Conservation (phyloP, 2,888 invertebrate genomes). For the Arctia plantaginis region DNA sequence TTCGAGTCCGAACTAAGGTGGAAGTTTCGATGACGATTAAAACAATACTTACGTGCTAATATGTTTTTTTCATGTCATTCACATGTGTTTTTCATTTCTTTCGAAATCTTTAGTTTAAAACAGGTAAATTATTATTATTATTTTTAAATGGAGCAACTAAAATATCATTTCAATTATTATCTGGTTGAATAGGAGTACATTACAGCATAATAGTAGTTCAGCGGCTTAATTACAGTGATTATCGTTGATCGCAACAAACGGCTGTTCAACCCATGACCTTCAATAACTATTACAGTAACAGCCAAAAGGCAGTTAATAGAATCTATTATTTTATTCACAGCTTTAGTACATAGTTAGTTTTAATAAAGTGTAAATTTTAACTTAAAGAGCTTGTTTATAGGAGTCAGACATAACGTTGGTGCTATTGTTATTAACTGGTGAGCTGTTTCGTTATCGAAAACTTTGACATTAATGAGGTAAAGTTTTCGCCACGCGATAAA, state of each 20-base stretch:
- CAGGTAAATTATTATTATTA: background rate
- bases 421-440: conserved; percentile 59
- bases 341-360: conserved; percentile 29
- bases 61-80: background rate
- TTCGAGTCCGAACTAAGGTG: background rate
- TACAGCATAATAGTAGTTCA: background rate
- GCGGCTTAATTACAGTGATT: background rate
- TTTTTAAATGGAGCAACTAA: background rate
- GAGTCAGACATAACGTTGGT: conserved; percentile 45
- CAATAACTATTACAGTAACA: conserved; percentile 13
- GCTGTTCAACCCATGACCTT: background rate
- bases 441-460: conserved; percentile 62
- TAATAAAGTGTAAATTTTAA: conserved; percentile 34
- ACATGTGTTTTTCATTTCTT: no score
- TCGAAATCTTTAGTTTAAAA: background rate
- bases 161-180: background rate
- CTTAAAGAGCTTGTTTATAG: conserved; percentile 32
- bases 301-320: conserved; percentile 35
- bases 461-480: conserved; percentile 69
- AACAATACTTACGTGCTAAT: background rate
- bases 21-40: background rate
- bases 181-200: background rate
- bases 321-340: conserved; percentile 41
- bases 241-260: background rate
- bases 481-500: conserved; percentile 64